Conservation (phyloP, 2,888 invertebrate species). For the Teleiodes luculella region DNA sequence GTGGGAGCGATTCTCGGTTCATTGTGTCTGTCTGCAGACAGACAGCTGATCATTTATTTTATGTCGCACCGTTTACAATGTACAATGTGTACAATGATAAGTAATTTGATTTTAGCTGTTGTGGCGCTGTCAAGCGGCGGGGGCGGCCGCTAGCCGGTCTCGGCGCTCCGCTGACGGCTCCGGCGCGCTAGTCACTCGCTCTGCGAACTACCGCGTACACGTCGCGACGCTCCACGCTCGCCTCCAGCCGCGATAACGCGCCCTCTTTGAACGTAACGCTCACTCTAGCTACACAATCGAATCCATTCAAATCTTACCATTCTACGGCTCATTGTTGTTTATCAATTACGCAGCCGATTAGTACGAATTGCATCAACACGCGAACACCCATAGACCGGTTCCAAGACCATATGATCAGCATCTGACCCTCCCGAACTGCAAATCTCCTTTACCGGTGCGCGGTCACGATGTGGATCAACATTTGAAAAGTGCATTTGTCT, state of each 20-base stretch:
- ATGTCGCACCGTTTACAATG: constrained; percentile 42
- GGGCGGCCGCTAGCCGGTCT: constrained; percentile 37
- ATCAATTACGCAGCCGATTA: constrained; percentile 29
- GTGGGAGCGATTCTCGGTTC: constrained; percentile 48
- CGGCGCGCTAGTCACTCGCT: constrained; percentile 49
- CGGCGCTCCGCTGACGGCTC: constrained; percentile 12
- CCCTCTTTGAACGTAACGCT: constrained; percentile 59
- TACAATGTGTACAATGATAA: constrained; percentile 61
- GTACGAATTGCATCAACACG: constrained; percentile 32
- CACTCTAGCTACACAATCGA: constrained; percentile 48
- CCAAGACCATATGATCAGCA: constrained; percentile 62
- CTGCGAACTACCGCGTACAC: constrained; percentile 62
- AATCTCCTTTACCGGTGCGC: constrained; percentile 49
- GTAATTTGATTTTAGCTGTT: constrained; percentile 59
- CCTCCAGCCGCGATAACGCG: constrained; percentile 56
- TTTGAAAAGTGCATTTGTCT: constrained; percentile 54
- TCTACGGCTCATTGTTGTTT: constrained; percentile 32
- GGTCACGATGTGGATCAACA: constrained; percentile 60
- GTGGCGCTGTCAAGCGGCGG: constrained; percentile 46
- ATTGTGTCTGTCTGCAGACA: constrained; percentile 46
- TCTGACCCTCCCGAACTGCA: constrained; percentile 40
- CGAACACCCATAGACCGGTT: constrained; percentile 51
- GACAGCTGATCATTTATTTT: constrained; percentile 46
- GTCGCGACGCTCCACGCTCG: constrained; percentile 38
- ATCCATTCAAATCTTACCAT: constrained; percentile 41